phyloP scores from a whole-genome alignment of 2,888 invertebrate genomes.

The Brenthis daphne region DNA sequence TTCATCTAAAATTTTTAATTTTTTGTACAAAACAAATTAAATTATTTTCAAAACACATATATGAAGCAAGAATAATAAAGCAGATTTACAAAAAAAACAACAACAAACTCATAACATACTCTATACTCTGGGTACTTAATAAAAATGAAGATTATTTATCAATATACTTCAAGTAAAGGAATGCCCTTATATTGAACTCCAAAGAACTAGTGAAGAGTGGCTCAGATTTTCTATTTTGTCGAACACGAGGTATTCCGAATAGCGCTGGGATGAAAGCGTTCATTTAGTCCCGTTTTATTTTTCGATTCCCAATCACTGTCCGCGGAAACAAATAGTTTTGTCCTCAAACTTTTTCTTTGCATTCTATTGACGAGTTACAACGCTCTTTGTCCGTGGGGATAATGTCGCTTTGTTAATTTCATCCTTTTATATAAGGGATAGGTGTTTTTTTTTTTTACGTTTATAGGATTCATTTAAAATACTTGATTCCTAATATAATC shows the following conservation, averaged over 20 bases:
- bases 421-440: background rate
- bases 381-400: constrained; percentile 25
- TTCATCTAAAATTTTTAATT: too few relatives aligned
- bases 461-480: background rate
- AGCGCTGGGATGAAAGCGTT: constrained; percentile 31
- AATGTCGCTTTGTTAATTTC: background rate
- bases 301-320: constrained; percentile 36
- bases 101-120: background rate
- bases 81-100: too few relatives aligned
- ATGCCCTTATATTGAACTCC: constrained; percentile 10
- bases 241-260: constrained; percentile 29
- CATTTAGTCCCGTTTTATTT: constrained; percentile 29
- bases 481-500: too few relatives aligned
- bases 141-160: constrained; percentile 6
- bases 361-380: constrained; percentile 25
- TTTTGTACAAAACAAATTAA: too few relatives aligned
- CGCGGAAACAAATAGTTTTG: constrained; percentile 30
- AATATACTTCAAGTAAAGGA: constrained; percentile 5
- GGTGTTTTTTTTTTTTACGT: background rate
- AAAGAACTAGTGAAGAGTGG: constrained; percentile 16
- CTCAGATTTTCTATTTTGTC: constrained; percentile 30
- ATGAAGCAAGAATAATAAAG: too few relatives aligned
- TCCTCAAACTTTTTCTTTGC: constrained; percentile 19
- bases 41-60: too few relatives aligned
- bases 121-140: background rate